These are phyloP conservation scores for Tetrax tetrax DNA, from an alignment of 2,113 vertebrate genomes.

Conservation along the genomic window DNA sequence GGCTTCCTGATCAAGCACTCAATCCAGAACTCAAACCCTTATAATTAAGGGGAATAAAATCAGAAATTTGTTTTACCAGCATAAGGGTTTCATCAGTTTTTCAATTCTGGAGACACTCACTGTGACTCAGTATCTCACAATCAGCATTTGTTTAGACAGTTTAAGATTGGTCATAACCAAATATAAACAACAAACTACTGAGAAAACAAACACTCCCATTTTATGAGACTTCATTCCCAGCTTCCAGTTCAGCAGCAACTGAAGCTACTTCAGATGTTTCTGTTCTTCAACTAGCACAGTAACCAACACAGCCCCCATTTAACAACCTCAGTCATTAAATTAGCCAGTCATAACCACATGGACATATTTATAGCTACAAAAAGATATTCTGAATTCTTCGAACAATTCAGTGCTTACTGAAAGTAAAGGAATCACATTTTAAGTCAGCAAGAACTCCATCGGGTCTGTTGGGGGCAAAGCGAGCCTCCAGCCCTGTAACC, in stretches of 20 bases:
- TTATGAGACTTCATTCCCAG: background rate
- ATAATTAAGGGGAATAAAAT: background rate
- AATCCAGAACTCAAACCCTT: background rate
- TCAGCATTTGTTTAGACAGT: background rate
- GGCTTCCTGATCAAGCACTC: background rate
- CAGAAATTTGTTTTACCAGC: background rate
- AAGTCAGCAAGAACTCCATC: background rate
- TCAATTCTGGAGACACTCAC: background rate
- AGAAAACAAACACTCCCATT: background rate
- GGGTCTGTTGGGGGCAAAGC: background rate
- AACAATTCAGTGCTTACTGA: background rate
- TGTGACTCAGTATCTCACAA: background rate
- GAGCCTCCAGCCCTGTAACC: background rate
- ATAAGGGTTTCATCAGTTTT: background rate
- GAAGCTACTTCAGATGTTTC: background rate
- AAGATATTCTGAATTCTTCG: background rate
- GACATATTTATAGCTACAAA: background rate
- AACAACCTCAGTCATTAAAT: background rate
- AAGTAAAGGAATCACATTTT: background rate
- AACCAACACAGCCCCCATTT: background rate
- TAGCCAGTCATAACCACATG: background rate
- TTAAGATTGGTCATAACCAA: background rate
- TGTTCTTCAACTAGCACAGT: background rate
- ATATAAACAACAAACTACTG: background rate
- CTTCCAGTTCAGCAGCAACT: background rate